Evolutionary conservation across 2,888 invertebrate species (phyloP).

Genomic region (Andrena flavipes): DNA sequence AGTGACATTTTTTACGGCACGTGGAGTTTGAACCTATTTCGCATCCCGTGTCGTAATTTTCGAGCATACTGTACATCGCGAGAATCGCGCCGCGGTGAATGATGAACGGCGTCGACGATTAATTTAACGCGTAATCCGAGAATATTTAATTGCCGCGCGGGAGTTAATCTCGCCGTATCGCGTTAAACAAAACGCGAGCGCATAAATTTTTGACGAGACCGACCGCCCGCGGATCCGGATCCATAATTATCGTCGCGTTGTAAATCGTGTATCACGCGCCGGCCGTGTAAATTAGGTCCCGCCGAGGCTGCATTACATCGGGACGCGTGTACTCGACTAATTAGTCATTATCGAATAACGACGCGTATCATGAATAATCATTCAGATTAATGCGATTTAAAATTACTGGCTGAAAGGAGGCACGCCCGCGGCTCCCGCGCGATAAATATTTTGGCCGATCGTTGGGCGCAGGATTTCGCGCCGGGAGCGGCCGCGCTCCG

Average conservation of each 20-base stretch:
- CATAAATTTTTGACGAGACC: conserved; percentile 41
- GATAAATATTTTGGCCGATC: conserved; percentile 53
- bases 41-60: too few relatives aligned
- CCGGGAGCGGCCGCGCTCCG: background rate
- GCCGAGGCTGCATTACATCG: conserved; percentile 18
- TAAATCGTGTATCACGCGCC: conserved; percentile 42
- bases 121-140: conserved; percentile 23
- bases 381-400: conserved; percentile 54
- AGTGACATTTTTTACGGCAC: too few relatives aligned
- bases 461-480: background rate
- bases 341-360: conserved; percentile 60
- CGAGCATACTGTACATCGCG: background rate
- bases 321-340: conserved; percentile 43
- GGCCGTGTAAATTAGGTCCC: conserved; percentile 44
- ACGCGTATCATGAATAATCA: conserved; percentile 51
- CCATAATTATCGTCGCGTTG: conserved; percentile 50
- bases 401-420: conserved; percentile 22
- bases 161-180: conserved; percentile 33
- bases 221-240: conserved; percentile 6
- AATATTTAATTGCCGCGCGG: conserved; percentile 35
- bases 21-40: too few relatives aligned
- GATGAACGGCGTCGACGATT: background rate
- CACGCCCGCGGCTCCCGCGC: conserved; percentile 20
- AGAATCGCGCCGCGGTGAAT: background rate
- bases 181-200: conserved; percentile 18